Base-by-base conservation (phyloP, 2,888 invertebrate genomes). In the Sphaerophoria taeniata region DNA sequence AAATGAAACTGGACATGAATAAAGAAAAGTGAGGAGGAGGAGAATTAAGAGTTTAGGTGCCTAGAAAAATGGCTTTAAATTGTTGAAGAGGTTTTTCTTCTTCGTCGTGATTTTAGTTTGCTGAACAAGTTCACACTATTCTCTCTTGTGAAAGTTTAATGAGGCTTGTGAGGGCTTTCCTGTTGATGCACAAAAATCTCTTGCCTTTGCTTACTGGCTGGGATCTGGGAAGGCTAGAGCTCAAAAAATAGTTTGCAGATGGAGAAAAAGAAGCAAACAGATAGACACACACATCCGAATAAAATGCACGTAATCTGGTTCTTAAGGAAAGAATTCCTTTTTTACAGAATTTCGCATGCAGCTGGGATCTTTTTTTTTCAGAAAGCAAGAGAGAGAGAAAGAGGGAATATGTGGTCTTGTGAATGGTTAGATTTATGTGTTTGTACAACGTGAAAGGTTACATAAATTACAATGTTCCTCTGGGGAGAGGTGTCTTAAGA, bases 241-340 rank as follows among this genome's bases (percentile, higher is more conserved):
- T 70, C 70, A 67, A 49, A 56, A 65, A 49, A 47, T 75, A 65
- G 36, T 1, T 2, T 24, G 24, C 24, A 24, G 24, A 24, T 53
- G n/a, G 3, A 61, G n/a, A 65, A 33, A 71, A 7, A 60, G 2
- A 24, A 24, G 24, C 24, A 24, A 24, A 24, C 24, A 24, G 24
- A 24, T 24, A 24, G 24, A 60, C 11, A 60, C 43, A 75, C 51
- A 84, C 71, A 75, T 75, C 24, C 24, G 24, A 24, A 84, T 75
- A 71, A 78, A 75, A 58, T 75, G 80, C 71, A 84, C 84, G 84
- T 84, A 79, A 75, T 75, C 61, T 75, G 84, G 67, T 79, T 79
- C 43, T 36, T 14, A 16, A 70, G 14, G 49, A 67, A n/a, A 39
- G 60, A 49, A 16, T 16, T 24, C 6, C 24, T 24, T 24, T 24